These are phyloP conservation scores for Amazona ochrocephala DNA, from an alignment of 2,797 vertebrate genomes.

Conservation along the genomic window DNA sequence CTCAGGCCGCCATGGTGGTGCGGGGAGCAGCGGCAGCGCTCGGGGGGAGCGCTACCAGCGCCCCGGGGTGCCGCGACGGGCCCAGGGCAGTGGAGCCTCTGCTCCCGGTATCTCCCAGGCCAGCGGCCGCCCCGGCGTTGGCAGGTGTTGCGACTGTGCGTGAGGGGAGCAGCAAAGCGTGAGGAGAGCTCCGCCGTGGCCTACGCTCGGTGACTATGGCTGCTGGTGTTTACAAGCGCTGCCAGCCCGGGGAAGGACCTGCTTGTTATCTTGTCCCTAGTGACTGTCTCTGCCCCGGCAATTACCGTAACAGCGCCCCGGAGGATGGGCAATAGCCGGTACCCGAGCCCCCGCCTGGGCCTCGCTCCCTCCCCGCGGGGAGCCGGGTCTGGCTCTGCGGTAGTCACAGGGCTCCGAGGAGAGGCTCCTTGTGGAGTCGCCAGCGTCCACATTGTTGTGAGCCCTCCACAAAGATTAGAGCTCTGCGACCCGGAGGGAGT, in stretches of 20 bases:
- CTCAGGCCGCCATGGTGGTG: neutral
- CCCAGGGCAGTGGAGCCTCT: fast-evolving
- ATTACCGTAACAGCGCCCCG: neutral
- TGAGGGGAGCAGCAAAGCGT: neutral
- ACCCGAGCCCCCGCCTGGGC: neutral
- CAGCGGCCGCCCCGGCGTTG: too few relatives aligned
- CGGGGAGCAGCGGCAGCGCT: neutral
- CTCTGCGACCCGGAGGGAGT: neutral
- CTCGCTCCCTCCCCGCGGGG: neutral
- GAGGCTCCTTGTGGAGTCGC: neutral
- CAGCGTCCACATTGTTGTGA: neutral
- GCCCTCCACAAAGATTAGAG: neutral
- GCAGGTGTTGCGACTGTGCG: neutral
- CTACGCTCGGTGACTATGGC: neutral
- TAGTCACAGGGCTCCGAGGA: neutral
- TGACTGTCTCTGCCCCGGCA: neutral
- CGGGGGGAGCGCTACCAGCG: neutral
- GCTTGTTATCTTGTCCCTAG: neutral
- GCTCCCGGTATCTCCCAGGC: neutral
- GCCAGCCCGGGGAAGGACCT: fast-evolving
- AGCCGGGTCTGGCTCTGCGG: neutral
- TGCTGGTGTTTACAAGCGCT: neutral
- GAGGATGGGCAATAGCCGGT: neutral
- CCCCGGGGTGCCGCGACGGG: too few relatives aligned
- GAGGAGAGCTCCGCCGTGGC: neutral